These are phyloP conservation scores for Oryzias woworae DNA, from an alignment of 2,113 vertebrate species.

Conservation along the genomic window DNA sequence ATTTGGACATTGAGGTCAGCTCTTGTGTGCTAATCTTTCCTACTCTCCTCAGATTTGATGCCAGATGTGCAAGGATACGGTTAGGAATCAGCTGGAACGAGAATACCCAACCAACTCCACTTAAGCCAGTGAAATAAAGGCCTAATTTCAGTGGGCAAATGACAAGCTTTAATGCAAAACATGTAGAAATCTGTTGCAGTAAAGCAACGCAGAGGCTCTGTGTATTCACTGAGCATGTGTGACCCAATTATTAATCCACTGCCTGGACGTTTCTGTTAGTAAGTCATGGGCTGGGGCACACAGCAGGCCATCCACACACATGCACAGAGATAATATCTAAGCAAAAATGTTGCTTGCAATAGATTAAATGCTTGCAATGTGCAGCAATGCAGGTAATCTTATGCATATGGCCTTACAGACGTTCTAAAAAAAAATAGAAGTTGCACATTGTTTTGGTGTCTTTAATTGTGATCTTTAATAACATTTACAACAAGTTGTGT, in stretches of 20 bases:
- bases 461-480: neutral
- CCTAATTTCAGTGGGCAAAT: neutral
- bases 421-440: neutral
- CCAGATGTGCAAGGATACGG: neutral
- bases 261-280: conserved; percentile 53
- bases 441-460: conserved; percentile 7
- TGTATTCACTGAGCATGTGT: conserved; percentile 62
- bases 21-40: neutral
- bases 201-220: conserved; percentile 19
- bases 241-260: conserved; percentile 67
- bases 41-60: neutral
- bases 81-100: neutral
- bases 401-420: conserved; percentile 38
- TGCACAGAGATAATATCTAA: conserved; percentile 32
- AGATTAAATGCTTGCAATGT: conserved; percentile 32
- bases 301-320: neutral
- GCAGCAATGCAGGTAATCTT: conserved; percentile 17
- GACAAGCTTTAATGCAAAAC: conserved; percentile 36
- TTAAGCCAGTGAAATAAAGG: conserved; percentile 14
- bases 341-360: conserved; percentile 25
- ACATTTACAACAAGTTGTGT: too few relatives aligned
- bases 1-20: neutral
- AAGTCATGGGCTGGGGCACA: conserved; percentile 36
- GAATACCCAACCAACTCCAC: conserved; percentile 28
- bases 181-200: conserved; percentile 58